Evolutionary conservation across 2,888 invertebrate species (phyloP), one percentile per base, ranked within the genome.

Genomic region (Acanthosepion esculentum): DNA sequence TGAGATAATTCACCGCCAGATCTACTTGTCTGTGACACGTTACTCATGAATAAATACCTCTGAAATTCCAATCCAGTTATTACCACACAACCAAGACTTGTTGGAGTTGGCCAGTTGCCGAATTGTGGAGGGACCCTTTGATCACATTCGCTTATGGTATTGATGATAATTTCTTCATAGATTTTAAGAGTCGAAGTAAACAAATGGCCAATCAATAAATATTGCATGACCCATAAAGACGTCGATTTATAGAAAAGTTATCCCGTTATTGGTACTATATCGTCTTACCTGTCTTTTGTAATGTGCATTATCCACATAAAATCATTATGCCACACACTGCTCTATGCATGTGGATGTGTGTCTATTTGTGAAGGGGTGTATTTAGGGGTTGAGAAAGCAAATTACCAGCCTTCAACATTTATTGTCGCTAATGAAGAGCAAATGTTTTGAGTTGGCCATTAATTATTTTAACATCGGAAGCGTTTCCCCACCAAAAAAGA

Each of bases 381-480:
- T n/a, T n/a, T 5, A n/a, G n/a, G n/a, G n/a, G 10, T 8, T 29
- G 29, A 15, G n/a, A 12, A 78, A 33, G 78, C 8, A 78, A 78
- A 78, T 78, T 78, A 78, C 78, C n/a, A n/a, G 78, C n/a, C n/a
- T 33, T 78, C n/a, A 78, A 78, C 78, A 78, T 78, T 78, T 78
- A 78, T 78, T 78, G 78, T 78, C 78, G 12, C n/a, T 78, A 78
- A 78, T 78, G 78, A 78, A 78, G 78, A 78, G 78, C 78, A 78
- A 78, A 78, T 78, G 78, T 78, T 78, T 78, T 78, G 59, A 78
- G 78, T 78, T n/a, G 12, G n/a, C 78, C 78, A 33, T 78, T 78
- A 78, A 78, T 78, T 78, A 78, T 78, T 78, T 78, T 78, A 78
- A 78, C 78, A 78, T 33, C 23, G 59, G 20, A 78, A n/a, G 15